Evolutionary conservation across 1,140 invertebrate genomes (phyloP).

Genomic region (Parapsyche elsis): DNA sequence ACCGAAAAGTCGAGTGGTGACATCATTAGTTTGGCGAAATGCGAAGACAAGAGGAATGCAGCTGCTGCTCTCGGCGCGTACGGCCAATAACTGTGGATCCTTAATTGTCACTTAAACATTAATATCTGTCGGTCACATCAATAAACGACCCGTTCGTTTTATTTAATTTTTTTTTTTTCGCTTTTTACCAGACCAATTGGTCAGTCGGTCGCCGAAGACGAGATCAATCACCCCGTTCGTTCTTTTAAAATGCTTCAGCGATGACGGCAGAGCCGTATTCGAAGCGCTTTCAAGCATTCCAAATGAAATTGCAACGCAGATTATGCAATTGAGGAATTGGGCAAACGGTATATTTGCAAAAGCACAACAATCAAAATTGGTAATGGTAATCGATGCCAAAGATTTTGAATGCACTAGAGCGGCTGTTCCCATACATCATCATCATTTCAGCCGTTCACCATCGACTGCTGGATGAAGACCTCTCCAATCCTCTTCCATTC

Average conservation of each 20-base stretch:
- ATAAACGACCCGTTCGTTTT: constrained; percentile 25
- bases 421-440: no score
- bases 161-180: constrained; percentile 1
- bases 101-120: constrained; percentile 43
- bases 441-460: no score
- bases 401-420: no score
- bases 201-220: not conserved
- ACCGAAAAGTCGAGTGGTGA: no score
- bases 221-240: constrained; percentile 31
- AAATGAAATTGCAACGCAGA: not conserved
- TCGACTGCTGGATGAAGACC: no score
- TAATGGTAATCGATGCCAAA: no score
- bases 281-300: not conserved
- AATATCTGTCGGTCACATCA: constrained; percentile 44
- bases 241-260: constrained; percentile 3
- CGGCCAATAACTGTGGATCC: not conserved
- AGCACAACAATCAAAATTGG: no score
- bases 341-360: no score
- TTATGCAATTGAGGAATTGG: no score
- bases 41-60: not conserved
- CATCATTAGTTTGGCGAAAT: not conserved
- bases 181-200: constrained; percentile 25
- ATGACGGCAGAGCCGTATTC: not conserved
- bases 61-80: not conserved
- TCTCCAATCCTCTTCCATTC: no score